phyloP scores from a whole-genome alignment of 2,888 invertebrate genomes.

The Polietes domitor region DNA sequence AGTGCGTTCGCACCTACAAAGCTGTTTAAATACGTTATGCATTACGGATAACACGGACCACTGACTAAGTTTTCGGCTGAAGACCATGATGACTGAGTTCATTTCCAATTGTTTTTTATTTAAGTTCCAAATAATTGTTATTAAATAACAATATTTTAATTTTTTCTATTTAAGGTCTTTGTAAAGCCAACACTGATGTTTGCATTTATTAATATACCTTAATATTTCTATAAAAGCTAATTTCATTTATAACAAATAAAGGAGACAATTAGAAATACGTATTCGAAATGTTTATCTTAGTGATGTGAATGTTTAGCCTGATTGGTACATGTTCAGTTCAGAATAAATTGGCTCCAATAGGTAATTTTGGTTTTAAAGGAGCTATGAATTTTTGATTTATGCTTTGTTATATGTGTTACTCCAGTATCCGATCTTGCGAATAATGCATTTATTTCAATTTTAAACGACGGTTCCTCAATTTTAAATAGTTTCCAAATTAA shows the following conservation, averaged over 20 bases:
- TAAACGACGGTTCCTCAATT: no score
- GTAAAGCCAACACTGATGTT: constrained; percentile 46
- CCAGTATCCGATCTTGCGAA: no score
- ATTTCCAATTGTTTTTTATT: constrained; percentile 65
- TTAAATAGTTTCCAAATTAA: no score
- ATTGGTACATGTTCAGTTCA: no score
- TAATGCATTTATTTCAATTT: no score
- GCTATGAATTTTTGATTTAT: no score
- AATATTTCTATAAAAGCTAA: constrained; percentile 2
- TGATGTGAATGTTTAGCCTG: background rate
- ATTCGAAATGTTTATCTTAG: no score
- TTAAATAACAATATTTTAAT: constrained; percentile 71
- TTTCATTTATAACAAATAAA: background rate
- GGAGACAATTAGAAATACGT: no score
- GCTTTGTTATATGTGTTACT: no score
- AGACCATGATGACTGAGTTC: constrained; percentile 59
- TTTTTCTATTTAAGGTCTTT: constrained; percentile 39
- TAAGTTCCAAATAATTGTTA: constrained; percentile 72
- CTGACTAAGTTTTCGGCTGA: background rate
- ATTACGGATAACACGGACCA: constrained; percentile 16
- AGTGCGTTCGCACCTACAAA: constrained; percentile 89
- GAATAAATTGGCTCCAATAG: no score
- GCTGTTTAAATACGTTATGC: constrained; percentile 81
- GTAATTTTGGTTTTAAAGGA: no score
- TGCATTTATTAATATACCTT: constrained; percentile 48